phyloP scores from a whole-genome alignment of 2,888 invertebrate genomes.

The Leptarthrus brevirostris region DNA sequence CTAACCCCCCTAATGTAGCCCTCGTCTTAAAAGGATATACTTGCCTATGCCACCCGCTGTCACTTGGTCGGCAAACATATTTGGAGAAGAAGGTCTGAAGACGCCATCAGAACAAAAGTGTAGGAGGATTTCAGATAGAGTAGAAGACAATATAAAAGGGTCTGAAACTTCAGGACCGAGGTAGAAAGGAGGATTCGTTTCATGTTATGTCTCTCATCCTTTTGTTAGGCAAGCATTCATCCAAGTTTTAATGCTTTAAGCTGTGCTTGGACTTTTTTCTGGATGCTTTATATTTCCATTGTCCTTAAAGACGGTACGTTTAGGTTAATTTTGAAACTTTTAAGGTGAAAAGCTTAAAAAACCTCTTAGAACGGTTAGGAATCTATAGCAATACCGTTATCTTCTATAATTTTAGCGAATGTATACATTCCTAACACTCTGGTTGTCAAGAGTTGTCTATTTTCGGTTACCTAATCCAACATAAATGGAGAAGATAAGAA shows the following conservation, averaged over 20 bases:
- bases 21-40: constrained; percentile 48
- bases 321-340: no score
- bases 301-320: background rate
- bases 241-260: constrained; percentile 44
- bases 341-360: no score
- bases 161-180: background rate
- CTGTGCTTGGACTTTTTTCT: constrained; percentile 22
- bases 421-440: no score
- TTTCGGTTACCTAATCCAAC: no score
- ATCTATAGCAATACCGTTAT: no score
- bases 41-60: constrained; percentile 52
- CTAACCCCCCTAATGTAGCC: background rate
- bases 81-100: constrained; percentile 46
- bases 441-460: no score
- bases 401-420: no score
- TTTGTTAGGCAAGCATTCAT: constrained; percentile 41
- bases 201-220: constrained; percentile 38
- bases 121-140: constrained; percentile 34
- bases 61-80: constrained; percentile 50
- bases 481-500: no score
- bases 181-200: constrained; percentile 17
- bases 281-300: constrained; percentile 23
- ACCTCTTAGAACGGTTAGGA: no score
- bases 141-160: constrained; percentile 44
- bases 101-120: constrained; percentile 47